phyloP scores from a whole-genome alignment of 1,140 invertebrate genomes.

The Drosophila ogumai region DNA sequence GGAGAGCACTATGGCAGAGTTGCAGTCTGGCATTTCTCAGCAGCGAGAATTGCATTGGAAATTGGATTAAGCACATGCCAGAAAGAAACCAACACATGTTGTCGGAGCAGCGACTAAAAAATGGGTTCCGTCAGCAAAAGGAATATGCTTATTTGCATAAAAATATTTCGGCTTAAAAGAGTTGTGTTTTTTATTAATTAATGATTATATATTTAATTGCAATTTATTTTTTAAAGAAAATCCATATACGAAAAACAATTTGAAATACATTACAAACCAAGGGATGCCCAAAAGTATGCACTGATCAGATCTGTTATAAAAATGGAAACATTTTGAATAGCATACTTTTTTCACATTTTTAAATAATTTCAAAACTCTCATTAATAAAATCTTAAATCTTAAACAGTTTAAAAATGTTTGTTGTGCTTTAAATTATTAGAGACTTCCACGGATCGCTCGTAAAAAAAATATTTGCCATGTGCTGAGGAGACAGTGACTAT shows the following conservation, averaged over 20 bases:
- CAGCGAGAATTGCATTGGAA: slow-evolving; percentile 75
- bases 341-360: neutral
- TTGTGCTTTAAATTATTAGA: neutral
- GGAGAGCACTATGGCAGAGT: neutral
- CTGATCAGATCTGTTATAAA: neutral
- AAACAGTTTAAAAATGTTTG: neutral
- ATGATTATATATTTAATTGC: no score
- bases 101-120: slow-evolving; percentile 20
- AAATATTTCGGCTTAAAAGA: neutral
- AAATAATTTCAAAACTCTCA: neutral
- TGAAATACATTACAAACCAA: neutral
- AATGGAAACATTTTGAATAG: neutral
- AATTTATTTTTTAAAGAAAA: neutral
- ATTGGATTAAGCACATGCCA: slow-evolving; percentile 72
- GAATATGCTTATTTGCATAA: neutral
- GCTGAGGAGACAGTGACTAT: slow-evolving; percentile 43
- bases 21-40: slow-evolving; percentile 49
- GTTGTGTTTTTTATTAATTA: neutral
- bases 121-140: neutral
- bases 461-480: slow-evolving; percentile 42
- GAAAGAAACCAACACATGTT: slow-evolving; percentile 61
- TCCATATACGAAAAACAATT: neutral
- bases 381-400: no score
- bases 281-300: neutral
- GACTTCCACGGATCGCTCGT: neutral